Evolutionary conservation across 2,888 invertebrate genomes (phyloP).

Genomic region (Seira ritae): DNA sequence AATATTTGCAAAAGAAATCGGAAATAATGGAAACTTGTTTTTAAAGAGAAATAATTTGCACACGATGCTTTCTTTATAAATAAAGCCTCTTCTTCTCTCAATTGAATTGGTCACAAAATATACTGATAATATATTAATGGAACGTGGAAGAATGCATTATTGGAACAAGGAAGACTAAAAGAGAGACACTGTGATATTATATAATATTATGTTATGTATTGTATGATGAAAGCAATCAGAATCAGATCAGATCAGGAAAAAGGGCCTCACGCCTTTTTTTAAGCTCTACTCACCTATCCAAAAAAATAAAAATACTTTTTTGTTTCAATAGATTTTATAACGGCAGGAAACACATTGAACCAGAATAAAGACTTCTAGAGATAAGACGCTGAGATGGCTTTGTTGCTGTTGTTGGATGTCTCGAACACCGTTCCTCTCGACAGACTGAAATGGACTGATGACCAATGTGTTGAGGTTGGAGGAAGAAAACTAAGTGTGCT

Average conservation of each 20-base stretch:
- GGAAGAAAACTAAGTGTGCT: conserved; percentile 59
- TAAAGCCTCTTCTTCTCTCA: background rate
- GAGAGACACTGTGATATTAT: too few species aligned
- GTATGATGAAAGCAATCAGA: conserved; percentile 9
- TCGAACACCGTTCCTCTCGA: conserved; percentile 50
- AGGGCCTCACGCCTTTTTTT: background rate
- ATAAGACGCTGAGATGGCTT: conserved; percentile 9
- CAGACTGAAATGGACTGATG: conserved; percentile 65
- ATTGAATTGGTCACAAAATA: background rate
- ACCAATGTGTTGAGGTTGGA: conserved; percentile 59
- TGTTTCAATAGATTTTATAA: background rate
- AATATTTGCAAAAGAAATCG: conserved; percentile 46
- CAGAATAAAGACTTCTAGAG: background rate
- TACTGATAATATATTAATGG: background rate
- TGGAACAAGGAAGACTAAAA: too few species aligned
- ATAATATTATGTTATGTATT: background rate
- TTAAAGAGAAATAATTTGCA: background rate
- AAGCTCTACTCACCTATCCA: conserved; percentile 10
- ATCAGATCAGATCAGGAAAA: background rate
- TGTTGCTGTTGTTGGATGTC: background rate
- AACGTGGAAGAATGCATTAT: too few species aligned
- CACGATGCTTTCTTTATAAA: background rate
- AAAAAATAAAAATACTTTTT: background rate
- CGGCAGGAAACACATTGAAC: conserved; percentile 4
- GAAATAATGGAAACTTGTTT: conserved; percentile 1